Evolutionary conservation across 2,888 invertebrate species (phyloP).

Genomic region (Chorisops tibialis): DNA sequence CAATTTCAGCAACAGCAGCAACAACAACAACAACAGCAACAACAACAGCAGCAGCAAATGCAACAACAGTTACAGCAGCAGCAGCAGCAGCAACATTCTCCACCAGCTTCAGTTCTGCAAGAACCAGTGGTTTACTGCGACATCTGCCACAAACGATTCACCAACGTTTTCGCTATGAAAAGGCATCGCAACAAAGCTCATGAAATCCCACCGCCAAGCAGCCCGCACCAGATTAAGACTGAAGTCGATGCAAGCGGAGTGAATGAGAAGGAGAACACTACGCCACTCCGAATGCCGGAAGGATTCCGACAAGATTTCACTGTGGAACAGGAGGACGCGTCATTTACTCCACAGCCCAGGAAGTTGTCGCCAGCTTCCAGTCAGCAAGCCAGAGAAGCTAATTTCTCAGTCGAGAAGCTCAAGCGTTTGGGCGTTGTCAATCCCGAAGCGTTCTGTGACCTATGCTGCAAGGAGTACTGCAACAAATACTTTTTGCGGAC

Average conservation of each 20-base stretch:
- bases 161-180: slow-evolving; percentile 67
- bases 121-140: slow-evolving; percentile 59
- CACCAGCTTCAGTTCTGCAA: slow-evolving; percentile 35
- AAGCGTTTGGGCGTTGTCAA: slow-evolving; percentile 76
- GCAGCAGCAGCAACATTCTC: slow-evolving; percentile 34
- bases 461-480: slow-evolving; percentile 90
- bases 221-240: slow-evolving; percentile 27
- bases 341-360: slow-evolving; percentile 56
- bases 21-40: slow-evolving; percentile 29
- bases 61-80: slow-evolving; percentile 44
- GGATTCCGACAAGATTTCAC: slow-evolving; percentile 52
- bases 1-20: slow-evolving; percentile 42
- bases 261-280: slow-evolving; percentile 31
- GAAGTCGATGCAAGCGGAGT: slow-evolving; percentile 24
- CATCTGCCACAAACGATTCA: slow-evolving; percentile 69
- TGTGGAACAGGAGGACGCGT: slow-evolving; percentile 52
- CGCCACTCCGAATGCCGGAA: slow-evolving; percentile 47
- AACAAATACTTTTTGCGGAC: slow-evolving; percentile 89
- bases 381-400: slow-evolving; percentile 66
- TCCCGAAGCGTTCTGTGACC: slow-evolving; percentile 88
- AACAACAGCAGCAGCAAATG: slow-evolving; percentile 45
- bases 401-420: slow-evolving; percentile 69
- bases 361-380: slow-evolving; percentile 61
- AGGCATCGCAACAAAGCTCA: slow-evolving; percentile 68
- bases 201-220: slow-evolving; percentile 51